Conservation (phyloP, 2,797 vertebrate species). For the Phalanger gymnotis region DNA sequence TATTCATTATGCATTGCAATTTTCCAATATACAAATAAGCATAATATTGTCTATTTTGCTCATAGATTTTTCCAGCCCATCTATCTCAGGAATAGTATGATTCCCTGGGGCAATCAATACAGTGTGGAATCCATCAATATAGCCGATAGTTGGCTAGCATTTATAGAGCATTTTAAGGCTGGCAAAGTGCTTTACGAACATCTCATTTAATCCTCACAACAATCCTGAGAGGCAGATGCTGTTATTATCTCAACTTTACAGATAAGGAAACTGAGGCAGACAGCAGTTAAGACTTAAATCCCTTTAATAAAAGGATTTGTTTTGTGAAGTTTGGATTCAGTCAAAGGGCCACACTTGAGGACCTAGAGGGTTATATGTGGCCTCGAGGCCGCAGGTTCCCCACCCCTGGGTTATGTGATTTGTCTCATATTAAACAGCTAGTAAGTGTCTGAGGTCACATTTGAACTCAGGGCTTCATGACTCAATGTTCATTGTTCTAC, state of each 20-base stretch:
- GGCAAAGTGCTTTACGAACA: background rate
- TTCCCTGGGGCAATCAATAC: background rate
- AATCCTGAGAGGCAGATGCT: background rate
- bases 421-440: background rate
- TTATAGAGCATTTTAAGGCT: background rate
- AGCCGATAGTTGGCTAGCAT: background rate
- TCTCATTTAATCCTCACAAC: background rate
- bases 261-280: background rate
- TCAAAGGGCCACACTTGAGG: no score
- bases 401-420: background rate
- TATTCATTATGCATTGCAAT: background rate
- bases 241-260: background rate
- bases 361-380: no score
- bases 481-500: background rate
- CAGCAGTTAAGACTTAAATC: background rate
- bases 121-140: background rate
- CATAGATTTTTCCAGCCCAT: background rate
- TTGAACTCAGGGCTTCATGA: background rate
- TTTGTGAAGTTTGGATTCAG: no score
- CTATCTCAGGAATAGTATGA: background rate
- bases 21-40: background rate
- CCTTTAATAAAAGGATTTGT: no score
- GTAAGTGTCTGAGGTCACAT: background rate
- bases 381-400: no score
- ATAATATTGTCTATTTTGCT: background rate